A percentile compares a stretch with the other conserved stretches of the same genome.
phyloP scores from a whole-genome alignment of 2,888 invertebrate species.

The Dinocampus coccinellae region DNA sequence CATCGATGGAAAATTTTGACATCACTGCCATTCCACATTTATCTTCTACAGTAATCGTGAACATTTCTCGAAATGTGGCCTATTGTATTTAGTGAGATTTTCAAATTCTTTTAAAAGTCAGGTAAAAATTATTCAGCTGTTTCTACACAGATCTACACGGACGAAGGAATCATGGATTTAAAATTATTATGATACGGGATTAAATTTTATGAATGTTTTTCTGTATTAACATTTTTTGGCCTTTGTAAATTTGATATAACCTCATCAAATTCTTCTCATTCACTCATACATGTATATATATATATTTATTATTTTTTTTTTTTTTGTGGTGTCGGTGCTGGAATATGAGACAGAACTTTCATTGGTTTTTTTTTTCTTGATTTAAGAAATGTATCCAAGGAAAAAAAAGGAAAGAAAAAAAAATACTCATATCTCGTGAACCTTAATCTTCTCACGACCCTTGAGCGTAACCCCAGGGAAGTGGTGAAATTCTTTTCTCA shows the following conservation, averaged over 20 bases:
- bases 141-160: not conserved
- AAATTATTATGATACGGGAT: not conserved
- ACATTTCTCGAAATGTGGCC: not conserved
- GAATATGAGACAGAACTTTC: not conserved
- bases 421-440: conserved; percentile 38
- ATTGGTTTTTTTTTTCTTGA: conserved; percentile 37
- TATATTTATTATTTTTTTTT: too few species aligned
- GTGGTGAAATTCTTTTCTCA: conserved; percentile 20
- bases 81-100: not conserved
- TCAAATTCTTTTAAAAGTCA: not conserved
- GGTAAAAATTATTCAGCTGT: not conserved
- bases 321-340: not conserved
- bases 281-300: not conserved
- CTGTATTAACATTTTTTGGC: not conserved
- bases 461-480: conserved; percentile 38
- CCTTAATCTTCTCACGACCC: conserved; percentile 60
- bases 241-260: too few species aligned
- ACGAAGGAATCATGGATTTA: not conserved
- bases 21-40: not conserved
- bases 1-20: not conserved
- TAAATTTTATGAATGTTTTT: not conserved
- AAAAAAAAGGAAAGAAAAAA: conserved; percentile 34
- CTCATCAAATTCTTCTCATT: too few species aligned
- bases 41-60: not conserved
- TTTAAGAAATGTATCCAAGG: conserved; percentile 39